phyloP scores from a whole-genome alignment of 2,113 vertebrate genomes.

The Corythornis vintsioides region DNA sequence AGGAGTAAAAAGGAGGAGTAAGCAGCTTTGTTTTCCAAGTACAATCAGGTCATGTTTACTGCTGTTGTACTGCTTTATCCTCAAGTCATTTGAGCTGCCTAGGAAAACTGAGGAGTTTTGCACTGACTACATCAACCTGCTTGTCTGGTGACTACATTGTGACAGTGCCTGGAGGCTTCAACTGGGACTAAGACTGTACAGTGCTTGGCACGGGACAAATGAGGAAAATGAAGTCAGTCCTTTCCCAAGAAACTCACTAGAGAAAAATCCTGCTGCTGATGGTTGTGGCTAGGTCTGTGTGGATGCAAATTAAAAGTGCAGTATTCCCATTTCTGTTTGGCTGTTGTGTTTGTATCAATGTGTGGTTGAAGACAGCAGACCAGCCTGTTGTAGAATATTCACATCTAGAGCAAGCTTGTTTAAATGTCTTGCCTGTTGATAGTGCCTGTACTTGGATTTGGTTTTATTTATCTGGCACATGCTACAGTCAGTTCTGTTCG shows the following conservation, averaged over 20 bases:
- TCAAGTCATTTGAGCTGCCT: neutral
- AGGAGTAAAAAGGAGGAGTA: conserved; percentile 21
- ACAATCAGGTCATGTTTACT: neutral
- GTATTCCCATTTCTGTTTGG: neutral
- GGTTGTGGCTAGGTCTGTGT: neutral
- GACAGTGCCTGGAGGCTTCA: conserved; percentile 1
- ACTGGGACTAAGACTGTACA: neutral
- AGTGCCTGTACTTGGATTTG: neutral
- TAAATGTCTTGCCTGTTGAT: neutral
- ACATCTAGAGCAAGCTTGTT: neutral
- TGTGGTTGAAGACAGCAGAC: neutral
- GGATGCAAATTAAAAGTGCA: neutral
- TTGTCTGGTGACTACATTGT: neutral
- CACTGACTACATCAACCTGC: neutral
- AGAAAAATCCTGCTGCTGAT: neutral
- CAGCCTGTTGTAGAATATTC: neutral
- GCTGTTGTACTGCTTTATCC: neutral
- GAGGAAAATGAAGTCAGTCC: conserved; percentile 17
- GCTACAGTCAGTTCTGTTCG: neutral
- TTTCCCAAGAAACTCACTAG: neutral
- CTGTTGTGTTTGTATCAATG: neutral
- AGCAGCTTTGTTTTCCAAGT: conserved; percentile 26
- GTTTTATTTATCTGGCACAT: neutral
- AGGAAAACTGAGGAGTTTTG: neutral
- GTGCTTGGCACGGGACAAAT: neutral